Conservation (phyloP, 2,797 vertebrate species). For the Taenioides sp. region DNA sequence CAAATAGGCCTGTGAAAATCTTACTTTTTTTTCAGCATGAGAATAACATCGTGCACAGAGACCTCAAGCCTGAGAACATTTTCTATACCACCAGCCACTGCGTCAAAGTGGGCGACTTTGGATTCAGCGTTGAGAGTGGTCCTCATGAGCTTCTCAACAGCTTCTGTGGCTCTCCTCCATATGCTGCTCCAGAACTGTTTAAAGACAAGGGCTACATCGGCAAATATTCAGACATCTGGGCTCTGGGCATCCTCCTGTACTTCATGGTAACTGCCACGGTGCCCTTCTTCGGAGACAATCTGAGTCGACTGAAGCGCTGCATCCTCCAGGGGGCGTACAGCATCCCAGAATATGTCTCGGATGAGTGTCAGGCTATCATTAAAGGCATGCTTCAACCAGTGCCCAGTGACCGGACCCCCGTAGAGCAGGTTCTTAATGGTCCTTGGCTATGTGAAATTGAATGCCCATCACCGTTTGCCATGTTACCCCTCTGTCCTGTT, state of each 20-base stretch:
- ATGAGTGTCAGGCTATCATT: conserved; percentile 72
- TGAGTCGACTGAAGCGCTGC: conserved; percentile 73
- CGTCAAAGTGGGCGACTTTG: conserved; percentile 82
- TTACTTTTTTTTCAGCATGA: conserved; percentile 73
- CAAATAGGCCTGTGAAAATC: neutral
- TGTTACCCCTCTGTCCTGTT: conserved; percentile 58
- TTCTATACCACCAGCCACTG: conserved; percentile 80
- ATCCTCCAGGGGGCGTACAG: conserved; percentile 76
- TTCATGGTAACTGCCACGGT: conserved; percentile 76
- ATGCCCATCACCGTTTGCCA: conserved; percentile 59
- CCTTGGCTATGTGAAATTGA: conserved; percentile 74
- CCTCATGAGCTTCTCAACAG: conserved; percentile 67
- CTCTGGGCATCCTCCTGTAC: conserved; percentile 79
- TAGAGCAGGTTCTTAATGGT: conserved; percentile 60
- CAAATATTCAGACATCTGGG: conserved; percentile 77
- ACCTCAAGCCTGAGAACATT: conserved; percentile 81
- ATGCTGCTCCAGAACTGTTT: conserved; percentile 81
- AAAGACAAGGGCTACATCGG: conserved; percentile 76
- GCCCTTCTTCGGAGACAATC: conserved; percentile 75
- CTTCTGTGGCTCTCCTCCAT: conserved; percentile 81
- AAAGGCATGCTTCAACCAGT: conserved; percentile 72
- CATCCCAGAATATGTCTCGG: conserved; percentile 72
- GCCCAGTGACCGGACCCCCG: conserved; percentile 67
- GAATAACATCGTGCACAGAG: conserved; percentile 79
- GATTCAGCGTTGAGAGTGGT: conserved; percentile 72